Conservation (phyloP, 2,113 vertebrate species). For the Zosterops hypoxanthus region DNA sequence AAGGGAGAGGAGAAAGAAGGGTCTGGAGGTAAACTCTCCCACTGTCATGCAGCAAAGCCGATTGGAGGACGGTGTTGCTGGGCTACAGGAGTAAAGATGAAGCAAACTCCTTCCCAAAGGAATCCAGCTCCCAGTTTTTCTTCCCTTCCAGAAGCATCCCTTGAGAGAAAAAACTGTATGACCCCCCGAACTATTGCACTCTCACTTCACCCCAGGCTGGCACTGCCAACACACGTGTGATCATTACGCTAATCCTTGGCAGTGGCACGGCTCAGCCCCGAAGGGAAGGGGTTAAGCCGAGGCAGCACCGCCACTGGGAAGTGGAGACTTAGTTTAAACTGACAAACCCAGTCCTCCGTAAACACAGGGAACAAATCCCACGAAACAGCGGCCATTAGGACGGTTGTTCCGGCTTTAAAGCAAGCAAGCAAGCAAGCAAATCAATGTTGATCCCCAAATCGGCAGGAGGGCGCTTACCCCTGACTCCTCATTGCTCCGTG, state of each 20-base stretch:
- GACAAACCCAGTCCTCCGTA: slow-evolving; percentile 50
- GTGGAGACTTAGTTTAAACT: slow-evolving; percentile 31
- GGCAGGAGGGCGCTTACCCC: background rate
- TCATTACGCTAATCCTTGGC: background rate
- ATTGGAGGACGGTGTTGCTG: slow-evolving; percentile 69
- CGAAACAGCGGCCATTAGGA: background rate
- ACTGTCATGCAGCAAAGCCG: slow-evolving; percentile 45
- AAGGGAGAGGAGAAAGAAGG: slow-evolving; percentile 15
- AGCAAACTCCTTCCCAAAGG: slow-evolving; percentile 55
- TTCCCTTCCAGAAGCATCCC: slow-evolving; percentile 38
- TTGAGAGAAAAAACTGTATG: background rate
- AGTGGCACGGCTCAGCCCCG: background rate
- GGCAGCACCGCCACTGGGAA: slow-evolving; percentile 25
- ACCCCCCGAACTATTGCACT: background rate
- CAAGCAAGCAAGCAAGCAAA: background rate
- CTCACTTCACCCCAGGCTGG: background rate
- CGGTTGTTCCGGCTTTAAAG: background rate
- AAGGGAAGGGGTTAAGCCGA: slow-evolving; percentile 56
- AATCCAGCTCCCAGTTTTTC: slow-evolving; percentile 38
- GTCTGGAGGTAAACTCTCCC: slow-evolving; percentile 52
- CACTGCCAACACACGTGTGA: background rate
- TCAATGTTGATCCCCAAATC: background rate
- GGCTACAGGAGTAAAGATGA: slow-evolving; percentile 55
- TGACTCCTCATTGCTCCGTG: background rate
- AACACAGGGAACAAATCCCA: background rate